phyloP scores from a whole-genome alignment of 1,140 invertebrate species.

The Cyrtorhinus lividipennis region DNA sequence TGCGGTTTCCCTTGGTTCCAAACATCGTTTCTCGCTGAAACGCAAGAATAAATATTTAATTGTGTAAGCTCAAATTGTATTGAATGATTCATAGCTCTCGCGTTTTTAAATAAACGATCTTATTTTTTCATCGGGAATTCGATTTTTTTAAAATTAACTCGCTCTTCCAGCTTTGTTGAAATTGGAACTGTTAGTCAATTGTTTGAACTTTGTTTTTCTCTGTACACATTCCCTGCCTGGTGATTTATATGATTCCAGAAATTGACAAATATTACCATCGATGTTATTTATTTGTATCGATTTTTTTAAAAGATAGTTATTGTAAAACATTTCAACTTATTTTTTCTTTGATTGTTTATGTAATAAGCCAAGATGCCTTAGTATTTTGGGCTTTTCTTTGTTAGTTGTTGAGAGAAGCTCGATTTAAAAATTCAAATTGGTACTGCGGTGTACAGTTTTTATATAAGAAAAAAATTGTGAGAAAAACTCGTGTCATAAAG shows the following conservation, averaged over 20 bases:
- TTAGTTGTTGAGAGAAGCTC: conserved; percentile 13
- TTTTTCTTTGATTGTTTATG: conserved; percentile 3
- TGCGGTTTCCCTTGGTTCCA: too few species aligned
- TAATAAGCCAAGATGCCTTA: conserved; percentile 18
- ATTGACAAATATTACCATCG: background rate
- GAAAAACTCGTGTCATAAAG: conserved; percentile 18
- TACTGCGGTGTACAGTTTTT: conserved; percentile 19
- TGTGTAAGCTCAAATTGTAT: too few species aligned
- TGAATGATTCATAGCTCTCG: too few species aligned
- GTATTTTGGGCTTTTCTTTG: conserved; percentile 16
- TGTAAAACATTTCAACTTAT: background rate
- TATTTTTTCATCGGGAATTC: background rate
- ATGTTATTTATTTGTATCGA: conserved; percentile 4
- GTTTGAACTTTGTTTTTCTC: conserved; percentile 3
- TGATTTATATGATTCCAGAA: background rate
- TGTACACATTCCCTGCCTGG: background rate
- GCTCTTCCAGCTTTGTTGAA: background rate
- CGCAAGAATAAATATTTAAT: background rate
- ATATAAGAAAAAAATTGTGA: conserved; percentile 17
- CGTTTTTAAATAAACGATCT: too few species aligned
- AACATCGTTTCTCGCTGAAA: too few species aligned
- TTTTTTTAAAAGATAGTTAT: background rate
- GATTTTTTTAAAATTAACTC: background rate
- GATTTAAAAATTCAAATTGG: conserved; percentile 5
- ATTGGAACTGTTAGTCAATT: conserved; percentile 5